Base-by-base conservation (phyloP, 2,888 invertebrate species). In the Epsilonema sp. region DNA sequence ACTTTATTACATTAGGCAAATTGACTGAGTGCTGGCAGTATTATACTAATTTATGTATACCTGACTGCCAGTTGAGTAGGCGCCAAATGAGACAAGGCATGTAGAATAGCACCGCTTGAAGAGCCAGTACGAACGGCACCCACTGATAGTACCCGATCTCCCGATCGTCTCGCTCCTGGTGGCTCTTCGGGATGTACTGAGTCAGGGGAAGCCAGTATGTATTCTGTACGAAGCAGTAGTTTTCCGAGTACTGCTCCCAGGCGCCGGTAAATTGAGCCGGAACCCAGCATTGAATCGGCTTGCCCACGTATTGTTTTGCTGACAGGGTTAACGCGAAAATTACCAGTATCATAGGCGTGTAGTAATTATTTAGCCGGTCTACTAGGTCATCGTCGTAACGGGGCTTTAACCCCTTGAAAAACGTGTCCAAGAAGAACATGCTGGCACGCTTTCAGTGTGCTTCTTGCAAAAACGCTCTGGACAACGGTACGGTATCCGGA, bases 61-160 rank as follows among this genome's bases (percentile, higher is more conserved):
- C 66, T 4, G 64, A 60, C 45, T 64, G 62, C 60, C 64, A 65
- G 53, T 66, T 67, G 42, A 70, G 58, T 22, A 70, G 62, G 16
- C 70, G 57, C 70, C 70, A 70, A 22, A 70, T 51, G 41, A 70
- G 62, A 39, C 67, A 65, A 2, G 70, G 70, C 26, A 70, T 55
- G 57, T 69, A 69, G 58, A 70, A 70, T 20, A 70, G 55, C 42
- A 71, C 60, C n/a, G 69, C 70, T 54, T 71, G 70, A 39, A 67
- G 59, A 25, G 70, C 64, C n/a, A 70, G 62, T 47, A 62, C 58
- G 52, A 63, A 62, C 16, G 62, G 62, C 39, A 62, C 63, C 63
- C 62, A 62, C 50, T 62, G 70, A 61, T 66, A 70, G 61, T 50
- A 70, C 23, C 58, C 61, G 42, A 61, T 61, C 47, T 61, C 60